phyloP scores from a whole-genome alignment of 2,888 invertebrate species.

The Antheraea assamensis region DNA sequence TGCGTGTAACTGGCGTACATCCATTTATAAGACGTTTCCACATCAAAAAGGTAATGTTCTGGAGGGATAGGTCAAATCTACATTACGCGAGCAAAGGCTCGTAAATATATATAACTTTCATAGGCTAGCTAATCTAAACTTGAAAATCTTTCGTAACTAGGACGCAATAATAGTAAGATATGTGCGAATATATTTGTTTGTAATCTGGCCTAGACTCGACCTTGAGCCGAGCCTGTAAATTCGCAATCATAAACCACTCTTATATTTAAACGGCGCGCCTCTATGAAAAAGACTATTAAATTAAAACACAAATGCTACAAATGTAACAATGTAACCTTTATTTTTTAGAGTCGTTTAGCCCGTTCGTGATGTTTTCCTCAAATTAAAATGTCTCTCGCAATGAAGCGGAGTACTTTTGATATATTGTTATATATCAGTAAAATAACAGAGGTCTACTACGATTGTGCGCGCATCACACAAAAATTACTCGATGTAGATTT shows the following conservation, averaged over 20 bases:
- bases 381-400: not conserved
- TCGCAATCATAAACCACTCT: constrained; percentile 35
- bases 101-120: too few species aligned
- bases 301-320: constrained; percentile 38
- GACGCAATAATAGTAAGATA: not conserved
- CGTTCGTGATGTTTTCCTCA: not conserved
- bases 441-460: too few species aligned
- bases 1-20: too few species aligned
- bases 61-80: too few species aligned
- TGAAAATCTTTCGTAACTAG: not conserved
- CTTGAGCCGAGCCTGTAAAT: constrained; percentile 31
- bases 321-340: constrained; percentile 22
- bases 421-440: too few species aligned
- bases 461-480: too few species aligned
- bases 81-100: too few species aligned
- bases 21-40: too few species aligned
- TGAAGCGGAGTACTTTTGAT: not conserved
- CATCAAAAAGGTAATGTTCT: too few species aligned
- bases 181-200: not conserved
- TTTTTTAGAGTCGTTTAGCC: constrained; percentile 19
- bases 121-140: too few species aligned
- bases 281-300: constrained; percentile 39
- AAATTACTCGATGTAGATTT: too few species aligned
- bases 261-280: constrained; percentile 43
- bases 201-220: not conserved